phyloP scores from a whole-genome alignment of 2,113 vertebrate species.

The Pelmatolapia mariae region DNA sequence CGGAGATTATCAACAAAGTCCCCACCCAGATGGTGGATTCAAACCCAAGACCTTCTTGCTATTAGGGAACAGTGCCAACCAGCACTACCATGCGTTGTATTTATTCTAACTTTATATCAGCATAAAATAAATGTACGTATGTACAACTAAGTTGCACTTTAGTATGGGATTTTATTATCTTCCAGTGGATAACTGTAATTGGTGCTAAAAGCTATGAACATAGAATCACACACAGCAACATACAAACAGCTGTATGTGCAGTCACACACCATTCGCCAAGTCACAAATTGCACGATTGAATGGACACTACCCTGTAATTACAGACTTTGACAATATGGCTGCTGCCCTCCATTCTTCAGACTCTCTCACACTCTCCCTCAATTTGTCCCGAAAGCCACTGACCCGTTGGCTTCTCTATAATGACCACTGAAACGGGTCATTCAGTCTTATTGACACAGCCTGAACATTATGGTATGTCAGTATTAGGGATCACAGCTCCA shows the following conservation, averaged over 20 bases:
- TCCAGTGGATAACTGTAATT: not conserved
- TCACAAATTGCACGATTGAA: slow-evolving; percentile 35
- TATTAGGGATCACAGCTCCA: slow-evolving; percentile 32
- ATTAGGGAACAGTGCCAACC: not conserved
- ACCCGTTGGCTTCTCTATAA: slow-evolving; percentile 46
- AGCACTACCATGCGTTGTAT: not conserved
- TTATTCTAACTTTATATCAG: not conserved
- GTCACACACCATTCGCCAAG: not conserved
- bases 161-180: not conserved
- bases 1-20: not conserved
- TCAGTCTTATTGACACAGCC: slow-evolving; percentile 51
- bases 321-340: slow-evolving; percentile 50
- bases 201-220: not conserved
- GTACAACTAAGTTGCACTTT: not conserved
- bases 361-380: not conserved
- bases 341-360: slow-evolving; percentile 17
- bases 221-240: not conserved
- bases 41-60: not conserved
- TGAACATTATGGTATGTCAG: slow-evolving; percentile 35
- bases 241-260: not conserved
- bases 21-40: not conserved
- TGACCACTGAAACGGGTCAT: slow-evolving; percentile 53
- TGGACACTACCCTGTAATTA: slow-evolving; percentile 49
- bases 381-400: slow-evolving; percentile 33
- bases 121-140: not conserved